Evolutionary conservation across 1,140 invertebrate genomes (phyloP).

Genomic region (Bilobella aurantiaca): DNA sequence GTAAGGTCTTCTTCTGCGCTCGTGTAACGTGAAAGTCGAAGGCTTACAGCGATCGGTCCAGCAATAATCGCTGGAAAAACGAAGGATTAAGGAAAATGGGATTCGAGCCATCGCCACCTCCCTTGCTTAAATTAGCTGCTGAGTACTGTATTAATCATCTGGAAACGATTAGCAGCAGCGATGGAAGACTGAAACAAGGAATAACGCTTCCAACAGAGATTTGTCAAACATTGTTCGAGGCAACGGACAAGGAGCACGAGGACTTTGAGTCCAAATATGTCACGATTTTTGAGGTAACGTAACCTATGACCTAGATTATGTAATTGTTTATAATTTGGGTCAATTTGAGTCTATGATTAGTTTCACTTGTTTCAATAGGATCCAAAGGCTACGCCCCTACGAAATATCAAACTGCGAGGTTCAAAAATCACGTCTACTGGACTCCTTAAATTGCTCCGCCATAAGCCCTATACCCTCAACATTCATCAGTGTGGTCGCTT

Average conservation of each 20-base stretch:
- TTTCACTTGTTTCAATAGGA: conserved; percentile 48
- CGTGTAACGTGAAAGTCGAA: too few species aligned
- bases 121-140: conserved; percentile 30
- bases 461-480: conserved; percentile 60
- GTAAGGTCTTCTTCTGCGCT: too few species aligned
- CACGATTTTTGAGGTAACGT: conserved; percentile 22
- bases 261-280: conserved; percentile 15
- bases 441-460: conserved; percentile 55
- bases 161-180: conserved; percentile 10
- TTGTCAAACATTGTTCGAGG: conserved; percentile 56
- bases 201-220: conserved; percentile 57
- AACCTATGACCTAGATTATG: background rate
- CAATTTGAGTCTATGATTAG: background rate
- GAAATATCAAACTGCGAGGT: conserved; percentile 56
- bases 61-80: too few species aligned
- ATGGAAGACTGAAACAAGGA: conserved; percentile 42
- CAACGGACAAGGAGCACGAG: conserved; percentile 39
- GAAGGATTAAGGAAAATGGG: too few species aligned
- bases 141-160: conserved; percentile 46
- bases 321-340: background rate
- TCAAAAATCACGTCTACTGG: conserved; percentile 53
- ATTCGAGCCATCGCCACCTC: background rate
- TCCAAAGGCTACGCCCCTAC: conserved; percentile 53
- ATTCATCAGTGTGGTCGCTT: conserved; percentile 58
- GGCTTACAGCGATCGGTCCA: too few species aligned